Percentiles rank a stretch among this genome's conserved stretches.
phyloP scores from a whole-genome alignment of 2,797 vertebrate species.

The Vireo griseus region DNA sequence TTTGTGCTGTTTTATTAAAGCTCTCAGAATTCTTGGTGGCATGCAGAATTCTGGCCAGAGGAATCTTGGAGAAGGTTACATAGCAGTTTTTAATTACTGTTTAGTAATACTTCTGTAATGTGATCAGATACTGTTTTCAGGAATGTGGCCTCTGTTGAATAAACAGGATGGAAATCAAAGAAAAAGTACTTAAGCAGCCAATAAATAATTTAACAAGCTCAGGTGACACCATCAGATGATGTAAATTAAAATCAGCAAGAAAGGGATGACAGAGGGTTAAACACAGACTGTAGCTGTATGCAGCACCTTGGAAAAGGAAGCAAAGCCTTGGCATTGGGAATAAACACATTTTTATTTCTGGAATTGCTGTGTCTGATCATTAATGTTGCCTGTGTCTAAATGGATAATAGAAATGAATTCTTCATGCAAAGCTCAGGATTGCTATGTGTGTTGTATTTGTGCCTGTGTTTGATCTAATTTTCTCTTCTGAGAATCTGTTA shows the following conservation, averaged over 20 bases:
- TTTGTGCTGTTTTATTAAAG: neutral
- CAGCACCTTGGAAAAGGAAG: neutral
- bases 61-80: neutral
- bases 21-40: neutral
- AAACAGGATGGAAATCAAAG: neutral
- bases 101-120: neutral
- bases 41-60: neutral
- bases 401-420: neutral
- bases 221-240: neutral
- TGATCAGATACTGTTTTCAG: neutral
- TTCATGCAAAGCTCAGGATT: neutral
- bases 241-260: neutral
- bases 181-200: neutral
- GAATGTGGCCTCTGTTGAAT: neutral
- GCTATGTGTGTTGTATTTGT: neutral
- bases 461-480: neutral
- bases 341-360: neutral
- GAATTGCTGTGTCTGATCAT: neutral
- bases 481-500: neutral
- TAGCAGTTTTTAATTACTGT: neutral
- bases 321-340: neutral
- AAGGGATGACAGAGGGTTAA: neutral
- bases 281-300: neutral
- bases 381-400: neutral
- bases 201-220: neutral